Base-by-base conservation (phyloP, 37 sponge, comb jelly and placozoan species). In the Ephydatia muelleri region DNA sequence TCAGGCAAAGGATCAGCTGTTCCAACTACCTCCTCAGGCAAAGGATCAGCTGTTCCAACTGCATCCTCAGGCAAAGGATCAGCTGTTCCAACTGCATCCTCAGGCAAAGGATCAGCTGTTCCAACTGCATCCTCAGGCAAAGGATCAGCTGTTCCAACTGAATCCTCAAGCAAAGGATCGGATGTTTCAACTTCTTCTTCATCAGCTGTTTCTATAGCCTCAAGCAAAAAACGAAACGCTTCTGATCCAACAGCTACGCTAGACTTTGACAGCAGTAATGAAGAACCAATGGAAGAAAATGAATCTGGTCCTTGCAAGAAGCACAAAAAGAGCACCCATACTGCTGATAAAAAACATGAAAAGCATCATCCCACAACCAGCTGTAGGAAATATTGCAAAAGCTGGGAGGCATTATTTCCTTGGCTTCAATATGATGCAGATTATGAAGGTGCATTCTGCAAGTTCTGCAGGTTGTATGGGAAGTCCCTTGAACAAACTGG, bases 371-470 rank as follows among this genome's bases (percentile, higher is more conserved):
- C 57, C 57, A 57, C 57, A 57, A 57, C 57, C 57, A 57, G 57
- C 57, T 57, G 57, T 57, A 57, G 57, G 57, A 57, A 57, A 57
- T 57, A 57, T 43, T 43, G 47, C 47, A 43, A 43, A 43, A 43
- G 47, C 47, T 57, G 57, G 57, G 57, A 57, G 57, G 19, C 57
- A 57, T 19, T 21, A 65, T 86, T 80, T 80, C 22, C 49, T 68
- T 86, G 81, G 87, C 81, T 86, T 23, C 33, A 69, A 43, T 80
- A 71, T 67, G 80, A 88, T 88, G 89, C 37, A 21, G 80, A 83
- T 76, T 29, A 21, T 71, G 33, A 83, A 83, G 89, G 89, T 78
- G 89, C 80, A 22, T 88, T 83, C 68, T 77, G 89, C 35, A 83
- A 78, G 66, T n/a, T 77, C 27, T 83, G 89, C 67, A 88, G 49